Evolutionary conservation across 2,888 invertebrate species (phyloP), one percentile per base, ranked within the genome.

Genomic region (Drosophila borborema): DNA sequence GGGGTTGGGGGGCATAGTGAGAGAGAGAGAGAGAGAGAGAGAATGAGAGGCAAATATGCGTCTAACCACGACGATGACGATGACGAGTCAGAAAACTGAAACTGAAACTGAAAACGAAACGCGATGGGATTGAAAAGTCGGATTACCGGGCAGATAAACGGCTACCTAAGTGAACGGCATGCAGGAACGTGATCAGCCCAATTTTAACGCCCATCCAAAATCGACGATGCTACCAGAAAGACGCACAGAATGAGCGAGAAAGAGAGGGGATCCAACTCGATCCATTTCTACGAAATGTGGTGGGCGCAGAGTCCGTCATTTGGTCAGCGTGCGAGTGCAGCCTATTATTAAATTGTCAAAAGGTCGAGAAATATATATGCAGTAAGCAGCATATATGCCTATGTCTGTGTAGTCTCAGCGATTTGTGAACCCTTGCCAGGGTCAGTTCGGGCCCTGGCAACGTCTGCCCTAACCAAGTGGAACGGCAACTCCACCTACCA

Each of bases 291-390:
- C 89, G 85, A 85, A 87, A 89, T 84, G 82, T 84, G 86, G 77
- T 80, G 79, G 82, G 88, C 80, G 89, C 89, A 56, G 74, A 74
- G 77, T 80, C 78, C 90, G 77, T 90, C 90, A 90, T 87, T 90
- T 89, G 89, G 86, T 80, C 89, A 89, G 51, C 36, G 79, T 55
- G 70, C 73, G 69, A 77, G 73, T 76, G 74, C 71, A 72, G 87
- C 89, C 92, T 92, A 91, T 92, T 92, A 92, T 92, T 92, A 92
- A 92, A 92, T 92, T 92, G 92, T 92, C 92, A 92, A 92, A 92
- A 90, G 91, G 90, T 86, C 86, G 86, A 88, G 80, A 89, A 76
- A 89, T 86, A 84, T 87, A 7, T 86, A 49, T 31, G 49, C 48
- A 49, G 49, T 49, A 49, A 49, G 67, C 63, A 56, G 58, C n/a